Base-by-base conservation (phyloP, 2,797 vertebrate genomes). In the Enteromius anoplus region DNA sequence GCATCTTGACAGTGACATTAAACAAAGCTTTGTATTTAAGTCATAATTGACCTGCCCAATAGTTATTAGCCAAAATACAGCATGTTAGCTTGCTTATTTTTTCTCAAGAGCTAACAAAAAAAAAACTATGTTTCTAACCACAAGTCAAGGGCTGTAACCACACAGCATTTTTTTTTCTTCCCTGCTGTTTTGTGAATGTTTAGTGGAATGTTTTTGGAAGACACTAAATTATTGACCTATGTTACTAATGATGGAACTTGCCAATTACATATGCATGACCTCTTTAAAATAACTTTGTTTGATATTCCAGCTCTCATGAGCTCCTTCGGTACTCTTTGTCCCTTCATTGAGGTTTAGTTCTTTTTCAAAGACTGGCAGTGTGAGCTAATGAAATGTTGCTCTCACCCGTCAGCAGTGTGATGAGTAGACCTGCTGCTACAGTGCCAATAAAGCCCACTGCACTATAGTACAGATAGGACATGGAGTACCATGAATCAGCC, bases 401-500 rank as follows among this genome's bases (percentile, higher is more conserved):
- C 66, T 77, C 75, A 95, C 95, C 95, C 93, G 95, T 97, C 81
- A 93, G 0, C 70, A 93, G 90, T 88, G 94, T 96, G 86, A 98
- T 95, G 80, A 96, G 14, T 8, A 94, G 23, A 14, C 94, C 96
- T 2, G 78, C 47, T 66, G 88, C 76, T 37, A 92, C 62, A 23
- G 94, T 92, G 10, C 87, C 91, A 10, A 95, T 73, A 77, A 95
- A 97, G 86, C 96, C 94, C 0, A 94, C 90, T 9, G 95, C 87
- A 71, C 95, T 94, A 84, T 93, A 95, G 92, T 96, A 95, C 77
- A 96, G 93, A 90, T 96, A 96, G 83, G 95, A 96, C 71, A 96
- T 82, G 0, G 91, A 94, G 85, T 96, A 96, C 95, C 94, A 97
- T 75, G 87, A 90, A 0, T 97, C 95, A 83, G 94, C 93, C 81